Evolutionary conservation across 2,113 vertebrate genomes (phyloP).

Genomic region (Esox niger): DNA sequence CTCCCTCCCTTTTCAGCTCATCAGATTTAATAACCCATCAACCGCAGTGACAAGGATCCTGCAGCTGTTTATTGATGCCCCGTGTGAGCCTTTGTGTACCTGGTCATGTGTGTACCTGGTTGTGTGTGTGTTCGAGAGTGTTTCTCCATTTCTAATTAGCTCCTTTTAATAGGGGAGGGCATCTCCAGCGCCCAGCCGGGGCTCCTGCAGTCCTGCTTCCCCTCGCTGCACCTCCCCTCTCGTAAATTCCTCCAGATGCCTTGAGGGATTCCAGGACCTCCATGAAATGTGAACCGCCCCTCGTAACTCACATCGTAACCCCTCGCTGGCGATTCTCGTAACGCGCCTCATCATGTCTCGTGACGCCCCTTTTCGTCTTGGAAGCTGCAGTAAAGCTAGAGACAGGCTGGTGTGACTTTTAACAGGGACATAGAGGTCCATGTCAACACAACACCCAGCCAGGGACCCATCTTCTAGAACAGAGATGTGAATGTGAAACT

Average conservation of each 20-base stretch:
- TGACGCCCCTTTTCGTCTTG: constrained; percentile 58
- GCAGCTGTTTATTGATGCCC: constrained; percentile 32
- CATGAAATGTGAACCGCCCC: constrained; percentile 67
- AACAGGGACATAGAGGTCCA: constrained; percentile 47
- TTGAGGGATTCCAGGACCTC: constrained; percentile 69
- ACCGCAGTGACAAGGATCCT: constrained; percentile 8
- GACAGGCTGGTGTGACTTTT: constrained; percentile 59
- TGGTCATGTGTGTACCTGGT: constrained; percentile 4
- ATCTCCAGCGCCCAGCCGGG: constrained; percentile 54
- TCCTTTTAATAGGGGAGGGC: constrained; percentile 48
- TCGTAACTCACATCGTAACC: constrained; percentile 67
- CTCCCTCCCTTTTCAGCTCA: constrained; percentile 15
- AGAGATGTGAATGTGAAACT: constrained; percentile 56
- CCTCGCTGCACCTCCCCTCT: constrained; percentile 31
- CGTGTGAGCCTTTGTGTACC: constrained; percentile 6
- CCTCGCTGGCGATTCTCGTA: constrained; percentile 43
- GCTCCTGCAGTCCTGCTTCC: not conserved
- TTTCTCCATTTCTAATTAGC: constrained; percentile 56
- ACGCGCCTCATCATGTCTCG: constrained; percentile 63
- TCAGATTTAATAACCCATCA: constrained; percentile 12
- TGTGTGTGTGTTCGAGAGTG: constrained; percentile 27
- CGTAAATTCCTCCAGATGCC: constrained; percentile 72
- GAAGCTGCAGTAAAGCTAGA: constrained; percentile 64
- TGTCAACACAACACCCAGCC: constrained; percentile 57
- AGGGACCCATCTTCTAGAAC: constrained; percentile 27